Percentiles rank a stretch among this genome's conserved stretches.
These are phyloP conservation scores for Drosophila formosana DNA, from an alignment of 2,888 invertebrate genomes.

Conservation along the genomic window DNA sequence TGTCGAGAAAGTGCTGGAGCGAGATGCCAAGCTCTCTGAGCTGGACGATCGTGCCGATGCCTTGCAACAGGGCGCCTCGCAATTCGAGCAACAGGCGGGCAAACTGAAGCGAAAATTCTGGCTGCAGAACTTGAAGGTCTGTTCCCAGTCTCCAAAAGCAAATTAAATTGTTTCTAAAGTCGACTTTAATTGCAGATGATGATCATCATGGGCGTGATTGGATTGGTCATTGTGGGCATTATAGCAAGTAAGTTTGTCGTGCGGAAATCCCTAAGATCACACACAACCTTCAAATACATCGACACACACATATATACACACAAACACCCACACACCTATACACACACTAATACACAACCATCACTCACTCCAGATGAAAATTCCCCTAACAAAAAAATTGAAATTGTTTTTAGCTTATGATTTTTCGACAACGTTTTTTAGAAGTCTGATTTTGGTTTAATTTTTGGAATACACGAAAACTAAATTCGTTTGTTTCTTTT, in stretches of 20 bases:
- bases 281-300: constrained; percentile 22
- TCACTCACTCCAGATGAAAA: constrained; percentile 27
- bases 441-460: constrained; percentile 36
- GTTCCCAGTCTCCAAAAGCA: neutral
- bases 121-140: constrained; percentile 97
- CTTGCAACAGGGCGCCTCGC: constrained; percentile 96
- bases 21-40: constrained; percentile 97
- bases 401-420: constrained; percentile 23
- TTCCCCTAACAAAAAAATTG: neutral
- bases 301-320: constrained; percentile 27
- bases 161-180: too few relatives aligned
- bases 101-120: constrained; percentile 98
- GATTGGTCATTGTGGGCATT: constrained; percentile 92
- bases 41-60: constrained; percentile 98
- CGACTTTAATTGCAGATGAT: constrained; percentile 88
- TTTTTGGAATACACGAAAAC: constrained; percentile 44
- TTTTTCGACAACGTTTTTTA: constrained; percentile 42
- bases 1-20: constrained; percentile 97
- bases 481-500: constrained; percentile 58
- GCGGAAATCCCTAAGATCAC: constrained; percentile 42
- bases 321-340: constrained; percentile 21
- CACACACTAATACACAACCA: constrained; percentile 31
- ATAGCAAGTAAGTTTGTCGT: constrained; percentile 92
- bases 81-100: constrained; percentile 98
- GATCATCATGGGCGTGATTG: constrained; percentile 95